Evolutionary conservation across 2,888 invertebrate species (phyloP).

Genomic region (Hanleya hanleyi): DNA sequence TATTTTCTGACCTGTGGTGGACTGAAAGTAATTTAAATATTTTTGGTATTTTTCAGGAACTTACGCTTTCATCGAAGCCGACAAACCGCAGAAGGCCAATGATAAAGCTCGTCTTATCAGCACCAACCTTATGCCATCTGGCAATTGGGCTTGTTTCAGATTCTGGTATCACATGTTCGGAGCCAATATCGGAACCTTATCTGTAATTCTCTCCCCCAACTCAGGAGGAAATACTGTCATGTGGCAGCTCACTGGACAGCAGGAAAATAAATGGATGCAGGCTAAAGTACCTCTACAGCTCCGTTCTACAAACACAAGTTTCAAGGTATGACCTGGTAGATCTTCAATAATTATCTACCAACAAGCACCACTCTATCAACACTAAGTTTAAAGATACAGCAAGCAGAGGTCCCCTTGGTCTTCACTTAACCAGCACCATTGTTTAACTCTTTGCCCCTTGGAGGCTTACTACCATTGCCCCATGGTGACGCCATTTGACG

Average conservation of each 20-base stretch:
- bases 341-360: too few relatives aligned
- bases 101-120: conserved; percentile 49
- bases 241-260: conserved; percentile 7
- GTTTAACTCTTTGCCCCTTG: too few relatives aligned
- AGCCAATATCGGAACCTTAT: conserved; percentile 55
- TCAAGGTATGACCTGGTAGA: too few relatives aligned
- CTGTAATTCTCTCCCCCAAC: conserved; percentile 40
- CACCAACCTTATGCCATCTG: neutral
- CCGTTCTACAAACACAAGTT: neutral
- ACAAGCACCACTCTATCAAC: too few relatives aligned
- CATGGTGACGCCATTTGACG: too few relatives aligned
- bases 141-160: conserved; percentile 48
- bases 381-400: too few relatives aligned
- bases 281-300: neutral
- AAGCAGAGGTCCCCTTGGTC: too few relatives aligned
- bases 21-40: too few relatives aligned
- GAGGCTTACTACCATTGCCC: too few relatives aligned
- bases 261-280: neutral
- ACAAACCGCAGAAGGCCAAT: conserved; percentile 42
- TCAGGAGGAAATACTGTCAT: conserved; percentile 25
- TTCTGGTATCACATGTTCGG: conserved; percentile 71
- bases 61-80: conserved; percentile 64
- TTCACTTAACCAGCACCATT: too few relatives aligned
- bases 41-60: conserved; percentile 53
- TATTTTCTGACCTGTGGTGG: too few relatives aligned